These are phyloP conservation scores for Lagodon rhomboides DNA, from an alignment of 2,797 vertebrate species.

Conservation along the genomic window DNA sequence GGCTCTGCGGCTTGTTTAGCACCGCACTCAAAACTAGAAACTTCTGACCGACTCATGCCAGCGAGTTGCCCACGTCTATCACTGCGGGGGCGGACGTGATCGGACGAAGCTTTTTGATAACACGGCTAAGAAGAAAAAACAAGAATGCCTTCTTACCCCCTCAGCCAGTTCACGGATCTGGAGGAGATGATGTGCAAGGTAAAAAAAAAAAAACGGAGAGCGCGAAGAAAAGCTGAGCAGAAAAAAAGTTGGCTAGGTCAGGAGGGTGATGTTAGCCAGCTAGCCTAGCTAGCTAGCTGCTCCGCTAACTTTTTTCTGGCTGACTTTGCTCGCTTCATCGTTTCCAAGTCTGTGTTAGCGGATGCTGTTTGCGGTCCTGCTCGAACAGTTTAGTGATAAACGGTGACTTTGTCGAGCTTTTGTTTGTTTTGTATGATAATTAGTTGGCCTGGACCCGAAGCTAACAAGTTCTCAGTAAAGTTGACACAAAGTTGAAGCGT, in stretches of 20 bases:
- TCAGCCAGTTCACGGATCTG: constrained; percentile 72
- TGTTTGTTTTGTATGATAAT: neutral
- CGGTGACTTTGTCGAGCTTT: neutral
- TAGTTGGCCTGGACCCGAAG: neutral
- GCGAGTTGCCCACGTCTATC: constrained; percentile 39
- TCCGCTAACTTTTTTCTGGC: constrained; percentile 31
- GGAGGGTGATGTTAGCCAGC: neutral
- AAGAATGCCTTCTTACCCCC: constrained; percentile 74
- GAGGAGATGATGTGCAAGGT: constrained; percentile 82
- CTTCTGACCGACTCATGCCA: constrained; percentile 74
- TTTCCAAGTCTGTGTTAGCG: neutral
- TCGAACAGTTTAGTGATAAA: fast-evolving
- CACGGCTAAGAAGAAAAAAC: neutral
- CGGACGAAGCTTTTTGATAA: constrained; percentile 29
- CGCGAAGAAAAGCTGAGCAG: constrained; percentile 51
- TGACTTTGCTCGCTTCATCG: neutral
- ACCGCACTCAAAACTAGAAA: constrained; percentile 56
- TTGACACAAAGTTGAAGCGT: constrained; percentile 1
- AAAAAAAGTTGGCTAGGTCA: constrained; percentile 53
- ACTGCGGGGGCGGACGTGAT: constrained; percentile 60
- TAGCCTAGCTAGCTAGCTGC: constrained; percentile 56
- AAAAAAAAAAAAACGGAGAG: constrained; percentile 55
- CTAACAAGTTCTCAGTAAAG: neutral
- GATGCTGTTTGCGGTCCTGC: fast-evolving
- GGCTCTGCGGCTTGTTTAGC: constrained; percentile 62